Evolutionary conservation across 2,113 vertebrate genomes (phyloP), one percentile per base, ranked within the genome.

Genomic region (Psilopogon haemacephalus): DNA sequence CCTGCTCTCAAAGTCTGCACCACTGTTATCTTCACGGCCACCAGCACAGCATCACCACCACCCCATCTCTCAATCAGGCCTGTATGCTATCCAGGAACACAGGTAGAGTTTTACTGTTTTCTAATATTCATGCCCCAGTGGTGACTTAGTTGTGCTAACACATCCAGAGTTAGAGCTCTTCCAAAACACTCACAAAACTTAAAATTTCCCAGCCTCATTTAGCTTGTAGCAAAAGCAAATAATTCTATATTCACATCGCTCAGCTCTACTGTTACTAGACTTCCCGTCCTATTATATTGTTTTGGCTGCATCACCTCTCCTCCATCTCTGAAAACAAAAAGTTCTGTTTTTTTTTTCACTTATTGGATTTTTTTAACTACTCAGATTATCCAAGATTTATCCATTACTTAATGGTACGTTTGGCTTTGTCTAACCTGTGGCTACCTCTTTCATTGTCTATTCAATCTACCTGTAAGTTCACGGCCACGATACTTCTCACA

Each of bases 21-120:
- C 11, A 8, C 16, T 37, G 27, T 14, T 76, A n/a, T 63, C 55
- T 60, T 0, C 0, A 0, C 16, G 32, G 50, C 18, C 11, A 37
- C 21, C 71, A 58, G 35, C 1, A 2, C 40, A 84, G 54, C 18
- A 77, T 3, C 13, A 54, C 3, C 10, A 55, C 11, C 38, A n/a
- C 20, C 5, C 12, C 5, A 2, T 19, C 44, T 21, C 48, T 46
- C 74, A 26, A 26, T 11, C 56, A 79, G 23, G 50, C 23, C 15
- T 82, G 50, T 3, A 78, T 52, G n/a, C 40, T 46, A 65, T 44
- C 24, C 0, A 0, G 27, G 63, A 54, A 33, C 1, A 5, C 23
- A 76, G 26, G n/a, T 7, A 44, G 28, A 18, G 54, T 21, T 67
- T 71, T 65, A 28, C 15, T 28, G 0, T 44, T 56, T 84, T 70